Base-by-base conservation (phyloP, 1,140 invertebrate genomes). In the Drosophila lacteicornis region DNA sequence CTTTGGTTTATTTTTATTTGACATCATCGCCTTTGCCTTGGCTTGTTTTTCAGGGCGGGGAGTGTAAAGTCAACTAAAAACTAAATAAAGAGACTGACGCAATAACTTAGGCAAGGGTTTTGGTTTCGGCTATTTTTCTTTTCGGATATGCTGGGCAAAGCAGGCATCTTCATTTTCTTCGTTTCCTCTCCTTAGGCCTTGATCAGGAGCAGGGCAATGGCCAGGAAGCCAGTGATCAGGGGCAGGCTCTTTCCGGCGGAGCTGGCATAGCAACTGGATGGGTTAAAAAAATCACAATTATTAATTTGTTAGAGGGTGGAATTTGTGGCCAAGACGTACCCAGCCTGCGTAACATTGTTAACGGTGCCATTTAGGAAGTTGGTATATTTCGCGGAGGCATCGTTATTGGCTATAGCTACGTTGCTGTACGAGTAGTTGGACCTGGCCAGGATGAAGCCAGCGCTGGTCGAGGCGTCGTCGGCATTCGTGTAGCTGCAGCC, bases 51-150 rank as follows among this genome's bases (percentile, higher is more conserved):
- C 19, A 30, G 36, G 38, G 66, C 33, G 49, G 19, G 57, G 69
- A 47, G 56, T 79, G 62, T 38, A 73, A 79, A 83, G 65, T 68
- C 69, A 80, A 67, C 85, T 87, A 87, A 75, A 88, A 88, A 87
- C 84, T 87, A 87, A 87, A 87, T 87, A 88, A 88, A 88, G 57
- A 82, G 62, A 76, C 76, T 62, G 61, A 76, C 66, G 57, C 59
- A 75, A 73, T 73, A 69, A 51, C 60, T 80, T 56, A 62, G 60
- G 51, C 45, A 60, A 65, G n/a, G 38, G n/a, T 45, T 51, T 59
- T 46, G 49, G 55, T 57, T 75, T 55, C 33, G 40, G 43, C 42
- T 57, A 42, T 38, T 53, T 58, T 38, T 12, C 56, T 49, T 46
- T 55, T 47, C 13, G 51, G 12, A 33, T 42, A 42, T 11, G 49